Evolutionary conservation across 2,797 vertebrate species (phyloP).

Genomic region (Danio jaintianensis): DNA sequence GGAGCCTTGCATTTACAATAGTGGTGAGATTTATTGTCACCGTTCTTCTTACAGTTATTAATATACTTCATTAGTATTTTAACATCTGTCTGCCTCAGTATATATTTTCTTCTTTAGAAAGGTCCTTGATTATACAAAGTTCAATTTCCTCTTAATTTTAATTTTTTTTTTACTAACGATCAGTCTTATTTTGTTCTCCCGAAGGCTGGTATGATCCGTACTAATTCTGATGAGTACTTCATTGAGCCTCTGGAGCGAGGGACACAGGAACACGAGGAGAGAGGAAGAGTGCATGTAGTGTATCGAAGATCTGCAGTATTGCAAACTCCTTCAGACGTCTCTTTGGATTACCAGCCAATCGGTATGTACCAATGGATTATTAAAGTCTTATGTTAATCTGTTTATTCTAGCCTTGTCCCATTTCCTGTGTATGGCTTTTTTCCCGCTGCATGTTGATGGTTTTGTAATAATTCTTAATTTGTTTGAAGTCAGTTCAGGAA

Average conservation of each 20-base stretch:
- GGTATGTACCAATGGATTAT: slow-evolving; percentile 66
- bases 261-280: slow-evolving; percentile 90
- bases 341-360: slow-evolving; percentile 77
- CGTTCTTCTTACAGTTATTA: slow-evolving; percentile 1
- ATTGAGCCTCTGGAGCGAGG: slow-evolving; percentile 96
- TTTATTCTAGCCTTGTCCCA: background rate
- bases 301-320: slow-evolving; percentile 88
- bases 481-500: background rate
- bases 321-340: slow-evolving; percentile 68
- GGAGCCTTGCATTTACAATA: background rate
- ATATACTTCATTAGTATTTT: slow-evolving; percentile 1
- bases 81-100: background rate
- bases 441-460: background rate
- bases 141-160: background rate
- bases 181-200: slow-evolving; percentile 33
- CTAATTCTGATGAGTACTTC: slow-evolving; percentile 93
- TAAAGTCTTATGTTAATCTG: slow-evolving; percentile 18
- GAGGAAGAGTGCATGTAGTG: slow-evolving; percentile 91
- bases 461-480: background rate
- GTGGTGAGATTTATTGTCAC: slow-evolving; percentile 8
- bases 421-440: slow-evolving; percentile 15
- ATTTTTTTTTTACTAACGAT: background rate
- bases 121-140: background rate
- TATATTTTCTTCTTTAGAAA: background rate
- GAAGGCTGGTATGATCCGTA: slow-evolving; percentile 96